Evolutionary conservation across 2,113 vertebrate species (phyloP), one percentile per base, ranked within the genome.

Genomic region (Penelope pileata): DNA sequence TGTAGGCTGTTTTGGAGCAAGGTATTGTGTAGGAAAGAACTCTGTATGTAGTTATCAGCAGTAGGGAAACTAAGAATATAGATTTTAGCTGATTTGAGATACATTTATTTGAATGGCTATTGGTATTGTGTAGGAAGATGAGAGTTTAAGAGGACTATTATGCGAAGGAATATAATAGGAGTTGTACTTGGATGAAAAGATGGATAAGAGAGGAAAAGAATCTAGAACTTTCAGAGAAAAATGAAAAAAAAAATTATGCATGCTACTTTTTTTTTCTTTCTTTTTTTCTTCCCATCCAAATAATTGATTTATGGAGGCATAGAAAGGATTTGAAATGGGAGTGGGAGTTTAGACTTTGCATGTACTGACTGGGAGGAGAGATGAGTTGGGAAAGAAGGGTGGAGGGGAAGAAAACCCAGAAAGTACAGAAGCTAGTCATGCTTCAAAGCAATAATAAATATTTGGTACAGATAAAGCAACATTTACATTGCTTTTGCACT

Each of bases 381-480:
- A 63, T 40, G 26, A 27, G 38, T 19, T 63, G 38, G 60, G 34
- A 88, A 88, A 53, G 32, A 7, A 30, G 63, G 12, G 9, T 24
- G 36, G 23, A 77, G 10, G 16, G 42, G 19, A 66, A 75, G 36
- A 96, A 93, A 91, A 30, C 64, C 12, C 47, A 75, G 54, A 27
- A 88, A 88, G 51, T 76, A 67, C 76, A 91, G 91, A 91, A 90
- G 76, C 68, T 60, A 68, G 90, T 90, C 76, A 88, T 68, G 73
- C 91, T 92, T 93, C 88, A 84, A 68, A 94, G 80, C 68, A 86
- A 66, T 91, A 93, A 76, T 94, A 96, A 96, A 93, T 53, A 88
- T 36, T 87, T 95, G 77, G 77, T 82, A 69, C 59, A 79, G 87
- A 91, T 77, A 96, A 84, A 81, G 85, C 82, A 93, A 87, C 67